Percentiles rank a stretch among this genome's conserved stretches.
Evolutionary conservation across 2,888 invertebrate species (phyloP).

Genomic region (Oithona nana): DNA sequence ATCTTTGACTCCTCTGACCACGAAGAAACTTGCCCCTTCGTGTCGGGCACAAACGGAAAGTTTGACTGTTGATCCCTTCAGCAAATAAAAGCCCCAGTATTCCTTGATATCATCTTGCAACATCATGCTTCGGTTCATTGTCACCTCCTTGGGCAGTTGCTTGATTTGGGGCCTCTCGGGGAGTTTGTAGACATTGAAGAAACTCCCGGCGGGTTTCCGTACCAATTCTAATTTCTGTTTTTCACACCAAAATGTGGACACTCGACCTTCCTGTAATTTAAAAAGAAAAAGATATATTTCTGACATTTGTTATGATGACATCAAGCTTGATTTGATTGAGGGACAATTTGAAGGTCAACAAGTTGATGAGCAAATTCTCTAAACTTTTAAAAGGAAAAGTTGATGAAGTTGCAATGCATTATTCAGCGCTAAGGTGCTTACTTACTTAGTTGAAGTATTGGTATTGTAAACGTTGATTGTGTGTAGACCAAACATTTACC

Average conservation of each 20-base stretch:
- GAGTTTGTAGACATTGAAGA: conserved; percentile 55
- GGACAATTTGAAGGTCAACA: neutral
- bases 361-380: neutral
- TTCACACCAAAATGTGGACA: conserved; percentile 62
- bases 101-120: conserved; percentile 61
- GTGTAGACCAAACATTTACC: too few species aligned
- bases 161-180: conserved; percentile 40
- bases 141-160: conserved; percentile 38
- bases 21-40: conserved; percentile 54
- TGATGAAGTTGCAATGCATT: neutral
- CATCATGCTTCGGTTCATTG: conserved; percentile 46
- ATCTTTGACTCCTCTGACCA: conserved; percentile 54
- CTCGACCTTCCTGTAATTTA: conserved; percentile 37
- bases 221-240: conserved; percentile 46
- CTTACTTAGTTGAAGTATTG: too few species aligned
- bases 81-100: conserved; percentile 61
- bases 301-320: too few species aligned
- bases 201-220: conserved; percentile 55
- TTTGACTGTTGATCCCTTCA: conserved; percentile 50
- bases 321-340: neutral
- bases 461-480: too few species aligned
- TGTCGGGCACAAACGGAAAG: conserved; percentile 58
- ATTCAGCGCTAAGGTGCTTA: too few species aligned
- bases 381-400: too few species aligned
- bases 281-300: neutral